Evolutionary conservation across 2,797 vertebrate species (phyloP).

Genomic region (Balearica regulorum): DNA sequence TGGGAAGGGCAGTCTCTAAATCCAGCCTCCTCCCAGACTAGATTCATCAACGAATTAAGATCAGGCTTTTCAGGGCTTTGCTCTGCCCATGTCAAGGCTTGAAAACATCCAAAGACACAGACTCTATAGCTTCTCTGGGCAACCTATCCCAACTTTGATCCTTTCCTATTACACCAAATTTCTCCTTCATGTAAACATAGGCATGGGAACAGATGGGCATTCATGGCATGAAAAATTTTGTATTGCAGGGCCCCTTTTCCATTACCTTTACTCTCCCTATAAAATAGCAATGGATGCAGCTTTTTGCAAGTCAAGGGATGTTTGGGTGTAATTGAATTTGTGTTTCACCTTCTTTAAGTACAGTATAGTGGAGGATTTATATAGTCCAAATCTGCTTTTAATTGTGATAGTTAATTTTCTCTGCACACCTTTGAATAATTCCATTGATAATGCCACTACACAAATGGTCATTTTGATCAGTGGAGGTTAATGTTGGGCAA

Average conservation of each 20-base stretch:
- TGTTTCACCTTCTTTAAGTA: not conserved
- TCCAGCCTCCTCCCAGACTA: not conserved
- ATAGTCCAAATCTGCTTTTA: not conserved
- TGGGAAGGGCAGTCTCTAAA: not conserved
- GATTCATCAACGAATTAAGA: not conserved
- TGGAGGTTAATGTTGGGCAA: not conserved
- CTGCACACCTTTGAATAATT: not conserved
- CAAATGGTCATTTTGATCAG: not conserved
- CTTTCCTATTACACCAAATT: not conserved
- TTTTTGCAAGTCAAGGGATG: not conserved
- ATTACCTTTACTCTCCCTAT: not conserved
- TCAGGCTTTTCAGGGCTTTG: not conserved
- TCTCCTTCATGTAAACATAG: not conserved
- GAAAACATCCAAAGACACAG: not conserved
- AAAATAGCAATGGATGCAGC: not conserved
- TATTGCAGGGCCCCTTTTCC: not conserved
- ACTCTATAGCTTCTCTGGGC: not conserved
- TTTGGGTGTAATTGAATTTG: not conserved
- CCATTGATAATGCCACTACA: not conserved
- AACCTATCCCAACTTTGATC: not conserved
- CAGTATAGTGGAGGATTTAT: not conserved
- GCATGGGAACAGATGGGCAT: fast-evolving
- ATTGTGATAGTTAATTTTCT: not conserved
- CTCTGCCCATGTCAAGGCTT: not conserved
- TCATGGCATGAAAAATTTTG: not conserved